phyloP scores from a whole-genome alignment of 2,888 invertebrate species.

The Hoplodrina ambigua region DNA sequence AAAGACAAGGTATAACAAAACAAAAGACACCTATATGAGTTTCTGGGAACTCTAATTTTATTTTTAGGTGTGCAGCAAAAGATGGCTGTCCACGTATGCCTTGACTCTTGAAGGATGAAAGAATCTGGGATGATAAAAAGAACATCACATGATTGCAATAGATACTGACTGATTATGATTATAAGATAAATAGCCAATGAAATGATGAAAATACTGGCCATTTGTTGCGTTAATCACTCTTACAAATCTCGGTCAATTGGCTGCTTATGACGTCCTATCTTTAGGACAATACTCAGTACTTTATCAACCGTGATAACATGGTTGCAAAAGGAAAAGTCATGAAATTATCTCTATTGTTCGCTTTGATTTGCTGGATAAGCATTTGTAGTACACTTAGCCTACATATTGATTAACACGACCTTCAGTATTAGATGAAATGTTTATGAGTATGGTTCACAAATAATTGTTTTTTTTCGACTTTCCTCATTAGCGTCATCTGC shows the following conservation, averaged over 20 bases:
- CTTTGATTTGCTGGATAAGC: slow-evolving; percentile 33
- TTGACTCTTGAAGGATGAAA: neutral
- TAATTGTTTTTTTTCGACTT: neutral
- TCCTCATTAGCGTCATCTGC: neutral
- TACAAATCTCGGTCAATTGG: slow-evolving; percentile 72
- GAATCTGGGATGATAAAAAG: neutral
- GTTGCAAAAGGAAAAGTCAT: slow-evolving; percentile 41
- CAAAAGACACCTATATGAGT: neutral
- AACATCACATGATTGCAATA: slow-evolving; percentile 4
- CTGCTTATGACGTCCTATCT: slow-evolving; percentile 64
- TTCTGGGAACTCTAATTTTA: neutral
- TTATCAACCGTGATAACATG: slow-evolving; percentile 40
- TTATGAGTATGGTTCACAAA: neutral
- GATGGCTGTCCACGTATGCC: neutral
- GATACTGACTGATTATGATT: slow-evolving; percentile 3
- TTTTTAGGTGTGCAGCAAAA: neutral
- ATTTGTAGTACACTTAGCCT: slow-evolving; percentile 35
- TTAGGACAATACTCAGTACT: slow-evolving; percentile 37
- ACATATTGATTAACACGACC: slow-evolving; percentile 32
- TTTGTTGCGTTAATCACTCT: slow-evolving; percentile 44
- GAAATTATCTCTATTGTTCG: slow-evolving; percentile 36
- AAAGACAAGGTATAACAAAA: neutral
- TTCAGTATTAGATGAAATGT: slow-evolving; percentile 33
- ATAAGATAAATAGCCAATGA: slow-evolving; percentile 24
- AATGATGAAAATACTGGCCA: slow-evolving; percentile 16